Evolutionary conservation across 2,888 invertebrate species (phyloP).

Genomic region (Torymus auratus): DNA sequence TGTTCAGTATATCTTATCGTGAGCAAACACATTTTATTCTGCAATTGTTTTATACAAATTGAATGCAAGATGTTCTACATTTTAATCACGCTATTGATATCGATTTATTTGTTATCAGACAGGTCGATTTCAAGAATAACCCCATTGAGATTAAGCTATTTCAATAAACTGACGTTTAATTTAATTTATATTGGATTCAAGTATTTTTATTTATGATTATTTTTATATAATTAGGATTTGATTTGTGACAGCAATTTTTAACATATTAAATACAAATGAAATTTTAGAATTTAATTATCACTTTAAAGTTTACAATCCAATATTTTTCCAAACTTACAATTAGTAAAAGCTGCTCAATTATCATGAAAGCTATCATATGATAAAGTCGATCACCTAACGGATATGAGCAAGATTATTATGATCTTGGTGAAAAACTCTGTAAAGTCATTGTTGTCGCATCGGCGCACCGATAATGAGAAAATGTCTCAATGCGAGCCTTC

Average conservation of each 20-base stretch:
- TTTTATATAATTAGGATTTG: no score
- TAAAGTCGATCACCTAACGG: constrained; percentile 4
- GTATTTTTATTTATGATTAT: no score
- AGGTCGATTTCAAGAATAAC: no score
- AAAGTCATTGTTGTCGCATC: constrained; percentile 17
- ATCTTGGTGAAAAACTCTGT: constrained; percentile 1
- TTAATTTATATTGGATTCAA: no score
- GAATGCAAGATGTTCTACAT: not conserved
- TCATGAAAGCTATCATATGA: not conserved
- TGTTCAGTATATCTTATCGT: constrained; percentile 7
- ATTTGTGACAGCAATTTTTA: no score
- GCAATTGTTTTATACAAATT: not conserved
- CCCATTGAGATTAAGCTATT: no score
- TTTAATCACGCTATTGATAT: not conserved
- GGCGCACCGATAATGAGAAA: not conserved
- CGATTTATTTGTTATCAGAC: not conserved
- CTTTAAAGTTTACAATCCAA: not conserved
- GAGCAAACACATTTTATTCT: not conserved
- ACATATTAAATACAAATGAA: no score
- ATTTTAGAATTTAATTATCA: no score
- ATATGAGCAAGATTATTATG: not conserved
- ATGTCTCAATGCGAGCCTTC: not conserved
- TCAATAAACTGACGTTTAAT: no score
- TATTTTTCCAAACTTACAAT: constrained; percentile 7
- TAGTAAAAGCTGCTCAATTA: not conserved